Base-by-base conservation (phyloP, 2,113 vertebrate species). In the Ophthalmolycus amberensis region DNA sequence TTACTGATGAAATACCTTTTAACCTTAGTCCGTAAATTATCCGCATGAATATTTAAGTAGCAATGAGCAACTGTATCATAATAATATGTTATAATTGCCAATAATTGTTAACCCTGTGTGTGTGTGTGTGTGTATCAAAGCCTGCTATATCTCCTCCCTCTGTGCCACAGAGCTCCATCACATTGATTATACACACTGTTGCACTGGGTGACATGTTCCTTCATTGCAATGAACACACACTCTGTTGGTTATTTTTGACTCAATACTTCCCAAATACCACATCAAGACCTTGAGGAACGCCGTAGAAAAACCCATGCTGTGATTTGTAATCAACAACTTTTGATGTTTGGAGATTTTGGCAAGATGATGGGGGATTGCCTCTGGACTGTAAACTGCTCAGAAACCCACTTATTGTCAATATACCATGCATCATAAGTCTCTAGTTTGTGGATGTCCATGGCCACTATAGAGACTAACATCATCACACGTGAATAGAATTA, bases 1-100 rank as follows among this genome's bases (percentile, higher is more conserved):
- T 66, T 54, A 38, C 63, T 56, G 20, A 50, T 77, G 64, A 66
- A 67, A 72, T 64, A 80, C 38, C 37, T 71, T 64, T 72, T 56
- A 72, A 63, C 58, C 66, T 65, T 15, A 66, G 38, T 29, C 48
- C 10, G 37, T 80, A 73, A 80, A 58, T 66, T 34, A 44, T 64
- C 14, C 27, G 0, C 34, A 59, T 68, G 25, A 67, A 77, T 77
- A 68, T 77, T 71, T 71, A 59, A 67, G 18, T 64, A 67, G 50
- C 18, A 52, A n/a, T 14, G 4, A 50, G n/a, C 25, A 75, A 50
- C 27, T 46, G 71, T 60, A 10, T 48, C 7, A 0, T 3, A 3
- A 29, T 29, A 29, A 29, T 29, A 3, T 3, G 29, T 29, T 29
- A 29, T 29, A 29, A 38, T 29, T 62, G 38, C 25, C 46, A 29